Percentiles rank a stretch among this genome's conserved stretches.
These are phyloP conservation scores for Schizaphis graminum DNA, from an alignment of 2,888 invertebrate genomes.

Conservation along the genomic window DNA sequence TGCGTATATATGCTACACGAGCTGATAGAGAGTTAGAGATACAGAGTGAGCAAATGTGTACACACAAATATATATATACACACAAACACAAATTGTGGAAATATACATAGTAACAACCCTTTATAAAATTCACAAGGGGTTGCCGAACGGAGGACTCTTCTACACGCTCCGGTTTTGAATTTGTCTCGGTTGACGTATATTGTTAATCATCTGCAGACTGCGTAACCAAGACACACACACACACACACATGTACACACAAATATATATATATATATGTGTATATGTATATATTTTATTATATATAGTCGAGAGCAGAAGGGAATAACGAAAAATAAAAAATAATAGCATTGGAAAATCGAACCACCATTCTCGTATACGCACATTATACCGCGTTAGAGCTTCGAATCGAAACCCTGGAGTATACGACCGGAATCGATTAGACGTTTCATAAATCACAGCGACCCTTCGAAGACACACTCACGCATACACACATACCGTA, in stretches of 20 bases:
- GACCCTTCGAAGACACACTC: constrained; percentile 62
- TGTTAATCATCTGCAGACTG: constrained; percentile 55
- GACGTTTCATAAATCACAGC: constrained; percentile 63
- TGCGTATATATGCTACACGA: background rate
- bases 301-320: background rate
- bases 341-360: constrained; percentile 24
- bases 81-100: constrained; percentile 22
- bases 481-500: background rate
- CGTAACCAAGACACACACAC: background rate
- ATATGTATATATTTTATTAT: background rate
- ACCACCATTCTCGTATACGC: background rate
- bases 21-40: background rate
- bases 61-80: background rate
- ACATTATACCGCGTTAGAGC: constrained; percentile 35
- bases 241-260: background rate
- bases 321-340: background rate
- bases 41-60: background rate
- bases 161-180: constrained; percentile 49
- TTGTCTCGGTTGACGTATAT: constrained; percentile 54
- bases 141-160: background rate
- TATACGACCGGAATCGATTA: constrained; percentile 62
- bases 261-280: background rate
- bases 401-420: constrained; percentile 53
- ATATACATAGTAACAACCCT: constrained; percentile 53
- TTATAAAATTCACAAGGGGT: constrained; percentile 36